These are phyloP conservation scores for Antitype chi DNA, from an alignment of 2,888 invertebrate species.

Conservation along the genomic window DNA sequence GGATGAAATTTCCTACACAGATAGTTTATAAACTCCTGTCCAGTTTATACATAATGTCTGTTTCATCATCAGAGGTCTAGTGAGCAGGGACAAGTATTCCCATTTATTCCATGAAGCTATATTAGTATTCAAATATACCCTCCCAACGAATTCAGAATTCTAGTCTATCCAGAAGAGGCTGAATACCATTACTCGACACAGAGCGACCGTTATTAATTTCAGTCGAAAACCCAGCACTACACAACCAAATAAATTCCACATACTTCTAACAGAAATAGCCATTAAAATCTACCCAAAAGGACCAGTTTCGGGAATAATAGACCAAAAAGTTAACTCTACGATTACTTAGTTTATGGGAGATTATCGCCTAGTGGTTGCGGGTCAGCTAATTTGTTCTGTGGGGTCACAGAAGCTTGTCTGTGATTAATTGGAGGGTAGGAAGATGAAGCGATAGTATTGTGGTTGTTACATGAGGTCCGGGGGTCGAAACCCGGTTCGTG, in stretches of 20 bases:
- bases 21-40: too few species aligned
- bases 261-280: conserved; percentile 21
- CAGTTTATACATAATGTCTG: background rate
- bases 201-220: conserved; percentile 30
- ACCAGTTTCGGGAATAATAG: conserved; percentile 28
- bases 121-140: background rate
- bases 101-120: background rate
- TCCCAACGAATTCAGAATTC: background rate
- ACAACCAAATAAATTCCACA: conserved; percentile 39
- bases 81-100: background rate
- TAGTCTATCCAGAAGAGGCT: conserved; percentile 3
- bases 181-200: conserved; percentile 4
- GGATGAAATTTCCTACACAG: too few species aligned
- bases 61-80: too few species aligned
- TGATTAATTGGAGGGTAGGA: conserved; percentile 57
- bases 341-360: conserved; percentile 55
- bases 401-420: conserved; percentile 34
- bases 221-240: background rate
- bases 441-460: conserved; percentile 45
- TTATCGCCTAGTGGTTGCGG: conserved; percentile 57
- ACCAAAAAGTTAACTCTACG: conserved; percentile 47
- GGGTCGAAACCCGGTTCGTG: conserved; percentile 4
- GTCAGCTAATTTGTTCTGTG: conserved; percentile 58
- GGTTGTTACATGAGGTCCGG: conserved; percentile 37
- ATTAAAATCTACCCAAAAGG: conserved; percentile 44